A percentile compares a stretch with the other conserved stretches of the same genome.
Conservation (phyloP, 2,888 invertebrate species). For the Drosophila algonquin region DNA sequence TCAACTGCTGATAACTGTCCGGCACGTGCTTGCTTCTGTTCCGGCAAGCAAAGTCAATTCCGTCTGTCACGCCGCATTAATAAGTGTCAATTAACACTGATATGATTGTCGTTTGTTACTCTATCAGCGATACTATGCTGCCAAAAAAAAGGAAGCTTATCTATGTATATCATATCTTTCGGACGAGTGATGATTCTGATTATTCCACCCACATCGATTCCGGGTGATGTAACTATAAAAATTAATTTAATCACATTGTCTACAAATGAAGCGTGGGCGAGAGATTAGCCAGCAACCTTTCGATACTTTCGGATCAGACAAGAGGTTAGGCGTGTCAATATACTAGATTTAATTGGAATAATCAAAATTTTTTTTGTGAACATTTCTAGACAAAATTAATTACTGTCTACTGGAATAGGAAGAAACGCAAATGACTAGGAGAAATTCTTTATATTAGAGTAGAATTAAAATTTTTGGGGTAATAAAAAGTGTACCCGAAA, state of each 20-base stretch:
- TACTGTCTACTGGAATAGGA: slow-evolving; percentile 36
- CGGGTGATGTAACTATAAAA: slow-evolving; percentile 67
- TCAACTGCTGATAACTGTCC: slow-evolving; percentile 44
- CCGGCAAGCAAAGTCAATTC: slow-evolving; percentile 47
- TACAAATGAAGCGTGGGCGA: slow-evolving; percentile 45
- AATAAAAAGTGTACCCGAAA: not conserved
- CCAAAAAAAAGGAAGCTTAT: slow-evolving; percentile 50
- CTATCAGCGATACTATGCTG: slow-evolving; percentile 36
- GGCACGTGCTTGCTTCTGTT: slow-evolving; percentile 60
- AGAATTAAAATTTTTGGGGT: not conserved
- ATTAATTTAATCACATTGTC: slow-evolving; percentile 49
- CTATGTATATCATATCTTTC: slow-evolving; percentile 34
- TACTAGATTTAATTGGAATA: slow-evolving; percentile 12
- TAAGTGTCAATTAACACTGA: slow-evolving; percentile 71
- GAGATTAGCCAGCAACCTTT: slow-evolving; percentile 25
- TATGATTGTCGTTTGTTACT: slow-evolving; percentile 46
- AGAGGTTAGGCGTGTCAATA: slow-evolving; percentile 16
- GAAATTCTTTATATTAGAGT: slow-evolving; percentile 12
- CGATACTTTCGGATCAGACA: slow-evolving; percentile 34
- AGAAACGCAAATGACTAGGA: slow-evolving; percentile 16
- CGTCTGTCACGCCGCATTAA: slow-evolving; percentile 50
- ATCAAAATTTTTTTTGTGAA: slow-evolving; percentile 20
- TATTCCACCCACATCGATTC: slow-evolving; percentile 34
- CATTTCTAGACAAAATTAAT: slow-evolving; percentile 32
- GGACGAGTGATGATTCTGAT: slow-evolving; percentile 37